Evolutionary conservation across 1,140 invertebrate genomes (phyloP), one percentile per base, ranked within the genome.

Genomic region (Hermetia illucens): DNA sequence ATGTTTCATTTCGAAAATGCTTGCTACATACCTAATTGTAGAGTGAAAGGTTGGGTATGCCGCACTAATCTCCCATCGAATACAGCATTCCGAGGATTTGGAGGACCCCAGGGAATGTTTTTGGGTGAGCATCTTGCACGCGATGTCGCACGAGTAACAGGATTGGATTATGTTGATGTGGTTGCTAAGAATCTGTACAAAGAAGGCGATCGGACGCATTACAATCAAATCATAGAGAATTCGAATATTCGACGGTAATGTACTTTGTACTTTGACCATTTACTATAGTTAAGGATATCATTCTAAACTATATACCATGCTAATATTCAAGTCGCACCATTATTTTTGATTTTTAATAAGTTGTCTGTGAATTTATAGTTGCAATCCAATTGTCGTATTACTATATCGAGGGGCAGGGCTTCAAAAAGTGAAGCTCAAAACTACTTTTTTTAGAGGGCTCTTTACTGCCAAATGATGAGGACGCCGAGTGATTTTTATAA

Each of bases 71-170:
- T 90, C 16, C 75, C 84, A 0, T 86, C 87, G 0, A 92, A 91
- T 49, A 93, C 89, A 0, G 89, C 89, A 4, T 93, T 91, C 50
- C 63, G 88, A 45, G 88, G 87, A 12, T 92, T 91, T 53, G 87
- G 88, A 10, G 86, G 78, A 0, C 88, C 88, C 0, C 88, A 92
- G 58, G 86, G 80, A 20, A 91, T 91, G 86, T 79, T 88, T 52
- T 68, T 75, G 2, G 76, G 70, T 1, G 89, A 94, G 64, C 75
- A 69, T 43, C 77, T 88, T 29, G 70, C 89, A 17, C 65, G 77
- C 33, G 74, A 85, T 45, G 69, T 92, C 15, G 85, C 88, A 4
- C 68, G 73, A 31, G 72, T 70, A 47, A 58, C 89, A 12, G 66
- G 70, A 1, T 71, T 74, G 34, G 72, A 78, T 53, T 49, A 50